These are phyloP conservation scores for Pagetopsis macropterus DNA, from an alignment of 2,797 vertebrate genomes.

Conservation along the genomic window DNA sequence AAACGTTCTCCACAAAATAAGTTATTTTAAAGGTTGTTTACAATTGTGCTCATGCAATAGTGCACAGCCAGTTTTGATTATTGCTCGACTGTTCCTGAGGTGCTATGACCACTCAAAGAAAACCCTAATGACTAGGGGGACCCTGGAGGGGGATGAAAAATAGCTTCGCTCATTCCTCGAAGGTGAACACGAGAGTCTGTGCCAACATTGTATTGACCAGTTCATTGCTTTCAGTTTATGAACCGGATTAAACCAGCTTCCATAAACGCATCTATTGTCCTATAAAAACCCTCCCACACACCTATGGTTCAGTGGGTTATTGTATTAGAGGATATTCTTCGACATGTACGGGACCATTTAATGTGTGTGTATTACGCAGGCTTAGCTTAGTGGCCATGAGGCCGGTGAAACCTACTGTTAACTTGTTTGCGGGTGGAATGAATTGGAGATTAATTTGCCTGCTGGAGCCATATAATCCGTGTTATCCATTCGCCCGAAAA, in stretches of 20 bases:
- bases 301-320: slow-evolving; percentile 28
- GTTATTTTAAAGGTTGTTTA: slow-evolving; percentile 13
- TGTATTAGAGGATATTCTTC: slow-evolving; percentile 61
- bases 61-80: slow-evolving; percentile 29
- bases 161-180: slow-evolving; percentile 44
- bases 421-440: slow-evolving; percentile 56
- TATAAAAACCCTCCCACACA: slow-evolving; percentile 59
- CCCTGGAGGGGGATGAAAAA: slow-evolving; percentile 65
- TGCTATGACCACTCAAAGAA: slow-evolving; percentile 33
- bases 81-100: slow-evolving; percentile 31
- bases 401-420: slow-evolving; percentile 53
- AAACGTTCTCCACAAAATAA: background rate
- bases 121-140: slow-evolving; percentile 68
- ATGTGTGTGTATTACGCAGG: slow-evolving; percentile 41
- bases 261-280: slow-evolving; percentile 70
- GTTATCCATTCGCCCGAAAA: slow-evolving; percentile 43
- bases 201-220: slow-evolving; percentile 73
- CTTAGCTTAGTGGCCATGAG: slow-evolving; percentile 31
- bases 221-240: slow-evolving; percentile 64
- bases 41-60: background rate
- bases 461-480: slow-evolving; percentile 47
- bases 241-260: slow-evolving; percentile 73
- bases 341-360: slow-evolving; percentile 31
- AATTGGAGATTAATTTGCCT: slow-evolving; percentile 65
- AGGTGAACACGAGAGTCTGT: slow-evolving; percentile 46